These are phyloP conservation scores for Leistus spinibarbis DNA, from an alignment of 2,888 invertebrate genomes.

Conservation along the genomic window DNA sequence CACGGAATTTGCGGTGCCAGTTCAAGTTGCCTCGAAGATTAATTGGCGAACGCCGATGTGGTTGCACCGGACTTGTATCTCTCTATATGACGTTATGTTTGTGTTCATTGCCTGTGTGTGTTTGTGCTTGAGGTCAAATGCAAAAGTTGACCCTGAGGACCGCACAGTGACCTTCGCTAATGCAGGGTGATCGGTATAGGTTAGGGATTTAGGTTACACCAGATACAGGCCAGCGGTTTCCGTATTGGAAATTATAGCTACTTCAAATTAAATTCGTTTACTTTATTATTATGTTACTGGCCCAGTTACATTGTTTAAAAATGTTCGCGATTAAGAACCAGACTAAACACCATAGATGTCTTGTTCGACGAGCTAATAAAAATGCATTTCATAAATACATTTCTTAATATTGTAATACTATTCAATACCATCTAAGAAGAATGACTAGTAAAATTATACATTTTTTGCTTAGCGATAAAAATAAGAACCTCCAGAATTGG, in stretches of 20 bases:
- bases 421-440: too few species aligned
- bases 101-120: not conserved
- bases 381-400: too few species aligned
- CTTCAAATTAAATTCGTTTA: too few species aligned
- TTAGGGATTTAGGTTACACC: not conserved
- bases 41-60: not conserved
- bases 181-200: constrained; percentile 2
- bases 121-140: not conserved
- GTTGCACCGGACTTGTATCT: not conserved
- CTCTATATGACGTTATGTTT: not conserved
- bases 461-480: too few species aligned
- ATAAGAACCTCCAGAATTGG: too few species aligned
- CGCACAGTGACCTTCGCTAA: constrained; percentile 3
- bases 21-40: constrained; percentile 2
- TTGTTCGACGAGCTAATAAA: too few species aligned
- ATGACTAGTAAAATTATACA: too few species aligned
- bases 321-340: too few species aligned
- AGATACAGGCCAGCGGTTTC: not conserved
- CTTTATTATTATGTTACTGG: too few species aligned
- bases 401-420: too few species aligned
- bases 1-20: constrained; percentile 19
- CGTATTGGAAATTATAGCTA: not conserved
- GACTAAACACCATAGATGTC: too few species aligned
- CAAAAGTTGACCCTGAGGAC: constrained; percentile 4
- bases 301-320: too few species aligned